These are phyloP conservation scores for Drosophila lini DNA, from an alignment of 1,140 invertebrate species.

Conservation along the genomic window DNA sequence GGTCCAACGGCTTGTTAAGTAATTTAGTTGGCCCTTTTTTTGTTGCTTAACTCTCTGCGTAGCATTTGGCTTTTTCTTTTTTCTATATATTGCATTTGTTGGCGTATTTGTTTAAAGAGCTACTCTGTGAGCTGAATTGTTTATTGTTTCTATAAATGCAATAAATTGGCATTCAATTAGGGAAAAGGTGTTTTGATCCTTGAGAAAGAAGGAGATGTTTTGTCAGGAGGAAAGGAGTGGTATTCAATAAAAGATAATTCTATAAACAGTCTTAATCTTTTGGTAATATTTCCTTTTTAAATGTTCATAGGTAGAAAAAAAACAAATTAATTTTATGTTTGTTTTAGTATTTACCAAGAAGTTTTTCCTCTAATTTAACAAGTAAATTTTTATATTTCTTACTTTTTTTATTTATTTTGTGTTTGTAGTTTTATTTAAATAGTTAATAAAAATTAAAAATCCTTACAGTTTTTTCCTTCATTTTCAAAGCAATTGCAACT, in stretches of 20 bases:
- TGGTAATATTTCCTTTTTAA: no score
- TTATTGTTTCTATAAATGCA: conserved; percentile 61
- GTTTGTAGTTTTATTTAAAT: no score
- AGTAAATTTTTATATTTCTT: no score
- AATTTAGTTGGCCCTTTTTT: conserved; percentile 74
- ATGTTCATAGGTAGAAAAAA: no score
- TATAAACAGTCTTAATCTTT: no score
- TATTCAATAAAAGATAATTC: neutral
- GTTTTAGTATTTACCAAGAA: no score
- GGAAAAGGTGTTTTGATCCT: conserved; percentile 52
- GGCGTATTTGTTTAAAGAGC: conserved; percentile 53
- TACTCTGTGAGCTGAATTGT: conserved; percentile 43
- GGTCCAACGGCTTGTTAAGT: conserved; percentile 71
- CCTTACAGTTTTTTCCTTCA: neutral
- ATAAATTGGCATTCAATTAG: conserved; percentile 69
- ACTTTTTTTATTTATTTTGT: no score
- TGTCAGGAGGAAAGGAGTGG: neutral
- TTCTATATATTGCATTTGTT: conserved; percentile 44
- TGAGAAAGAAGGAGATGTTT: neutral
- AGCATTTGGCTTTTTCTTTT: conserved; percentile 8
- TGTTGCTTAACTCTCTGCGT: neutral
- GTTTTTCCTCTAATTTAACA: no score
- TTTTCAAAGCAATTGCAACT: conserved; percentile 3
- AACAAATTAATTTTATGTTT: no score
- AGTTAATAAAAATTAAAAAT: neutral